Conservation (phyloP, 2,797 vertebrate genomes). For the Mormyrops attenuatus region DNA sequence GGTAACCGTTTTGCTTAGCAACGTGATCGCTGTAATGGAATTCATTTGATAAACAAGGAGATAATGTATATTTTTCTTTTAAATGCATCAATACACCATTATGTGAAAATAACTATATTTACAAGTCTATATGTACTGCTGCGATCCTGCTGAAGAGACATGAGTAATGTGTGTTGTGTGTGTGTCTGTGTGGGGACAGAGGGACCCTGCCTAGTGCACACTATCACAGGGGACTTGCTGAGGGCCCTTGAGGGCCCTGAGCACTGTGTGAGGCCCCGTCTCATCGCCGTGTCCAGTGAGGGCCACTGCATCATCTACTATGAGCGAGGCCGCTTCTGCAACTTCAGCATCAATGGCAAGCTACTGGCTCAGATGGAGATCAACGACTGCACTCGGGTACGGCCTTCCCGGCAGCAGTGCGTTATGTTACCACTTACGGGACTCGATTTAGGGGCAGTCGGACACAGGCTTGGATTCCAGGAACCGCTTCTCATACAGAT, state of each 20-base stretch:
- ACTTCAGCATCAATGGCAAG: slow-evolving; percentile 99
- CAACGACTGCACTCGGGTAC: slow-evolving; percentile 90
- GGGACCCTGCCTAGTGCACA: slow-evolving; percentile 95
- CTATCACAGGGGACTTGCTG: slow-evolving; percentile 95
- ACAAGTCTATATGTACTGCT: neutral
- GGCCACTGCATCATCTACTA: slow-evolving; percentile 99
- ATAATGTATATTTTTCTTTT: neutral
- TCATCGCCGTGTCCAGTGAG: slow-evolving; percentile 92
- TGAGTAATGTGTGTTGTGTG: neutral
- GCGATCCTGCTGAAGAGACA: neutral
- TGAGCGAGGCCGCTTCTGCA: slow-evolving; percentile 93
- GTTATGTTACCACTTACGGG: neutral
- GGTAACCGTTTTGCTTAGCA: neutral
- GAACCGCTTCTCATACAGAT: neutral
- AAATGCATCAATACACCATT: neutral
- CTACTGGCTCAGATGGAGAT: slow-evolving; percentile 97
- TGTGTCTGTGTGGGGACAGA: slow-evolving; percentile 59
- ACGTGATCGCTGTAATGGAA: neutral
- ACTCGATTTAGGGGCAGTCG: neutral
- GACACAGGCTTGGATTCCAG: neutral
- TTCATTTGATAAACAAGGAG: neutral
- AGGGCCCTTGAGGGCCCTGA: slow-evolving; percentile 91
- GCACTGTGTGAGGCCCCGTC: slow-evolving; percentile 75
- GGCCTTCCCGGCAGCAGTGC: neutral
- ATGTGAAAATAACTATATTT: neutral